Evolutionary conservation across 2,113 vertebrate genomes (phyloP).

Genomic region (Upupa epops): DNA sequence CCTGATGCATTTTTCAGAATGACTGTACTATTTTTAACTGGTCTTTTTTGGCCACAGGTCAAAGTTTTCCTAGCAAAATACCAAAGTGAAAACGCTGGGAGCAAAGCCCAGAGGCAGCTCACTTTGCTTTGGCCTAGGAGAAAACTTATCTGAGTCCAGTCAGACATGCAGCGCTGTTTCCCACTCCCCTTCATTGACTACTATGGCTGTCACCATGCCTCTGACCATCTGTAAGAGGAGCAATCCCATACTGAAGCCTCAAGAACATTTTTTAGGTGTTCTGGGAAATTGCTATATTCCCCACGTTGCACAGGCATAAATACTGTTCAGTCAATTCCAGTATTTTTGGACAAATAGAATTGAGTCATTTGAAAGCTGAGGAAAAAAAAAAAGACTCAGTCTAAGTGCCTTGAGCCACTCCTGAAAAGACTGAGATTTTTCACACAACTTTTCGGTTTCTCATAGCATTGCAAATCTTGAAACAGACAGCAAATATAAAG

Average conservation of each 20-base stretch:
- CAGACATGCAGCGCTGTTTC: not conserved
- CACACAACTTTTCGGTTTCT: not conserved
- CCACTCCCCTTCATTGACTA: slow-evolving; percentile 11
- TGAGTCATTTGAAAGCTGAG: slow-evolving; percentile 66
- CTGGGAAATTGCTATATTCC: slow-evolving; percentile 38
- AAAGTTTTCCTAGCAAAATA: slow-evolving; percentile 76
- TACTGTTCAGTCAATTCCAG: slow-evolving; percentile 66
- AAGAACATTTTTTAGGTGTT: slow-evolving; percentile 50
- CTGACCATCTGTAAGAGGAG: not conserved
- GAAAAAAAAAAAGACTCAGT: not conserved
- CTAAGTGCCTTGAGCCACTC: slow-evolving; percentile 53
- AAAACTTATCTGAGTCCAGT: slow-evolving; percentile 23
- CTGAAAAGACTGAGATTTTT: not conserved
- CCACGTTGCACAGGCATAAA: slow-evolving; percentile 41
- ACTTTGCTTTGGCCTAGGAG: slow-evolving; percentile 43
- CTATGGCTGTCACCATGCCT: not conserved
- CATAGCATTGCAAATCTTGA: not conserved
- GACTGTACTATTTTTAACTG: slow-evolving; percentile 77
- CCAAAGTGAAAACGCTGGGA: slow-evolving; percentile 70
- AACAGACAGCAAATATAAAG: not conserved
- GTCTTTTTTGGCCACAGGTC: slow-evolving; percentile 75
- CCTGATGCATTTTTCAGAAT: slow-evolving; percentile 68
- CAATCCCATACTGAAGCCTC: not conserved
- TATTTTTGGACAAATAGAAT: slow-evolving; percentile 67
- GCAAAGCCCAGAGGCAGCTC: slow-evolving; percentile 55